A percentile compares a stretch with the other conserved stretches of the same genome.
Evolutionary conservation across 2,888 invertebrate species (phyloP).

Genomic region (Athetis lepigone): DNA sequence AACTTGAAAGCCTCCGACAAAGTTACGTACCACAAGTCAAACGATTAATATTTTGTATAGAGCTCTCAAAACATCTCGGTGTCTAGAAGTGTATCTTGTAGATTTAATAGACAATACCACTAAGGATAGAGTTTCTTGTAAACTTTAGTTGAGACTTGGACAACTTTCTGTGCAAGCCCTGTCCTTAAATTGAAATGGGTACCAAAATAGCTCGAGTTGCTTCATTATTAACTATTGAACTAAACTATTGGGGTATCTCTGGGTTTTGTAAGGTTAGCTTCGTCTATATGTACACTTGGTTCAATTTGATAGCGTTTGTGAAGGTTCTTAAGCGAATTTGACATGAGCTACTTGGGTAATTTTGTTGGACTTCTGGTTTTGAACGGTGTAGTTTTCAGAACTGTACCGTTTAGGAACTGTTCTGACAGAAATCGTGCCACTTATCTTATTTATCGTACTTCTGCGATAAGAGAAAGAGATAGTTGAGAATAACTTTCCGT

Average conservation of each 20-base stretch:
- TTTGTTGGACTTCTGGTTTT: slow-evolving; percentile 5
- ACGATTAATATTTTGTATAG: slow-evolving; percentile 72
- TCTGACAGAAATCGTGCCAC: too few relatives aligned
- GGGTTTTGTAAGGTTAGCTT: slow-evolving; percentile 56
- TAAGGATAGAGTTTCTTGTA: slow-evolving; percentile 85
- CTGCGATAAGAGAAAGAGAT: too few relatives aligned
- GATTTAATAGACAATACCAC: slow-evolving; percentile 87
- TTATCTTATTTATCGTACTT: too few relatives aligned
- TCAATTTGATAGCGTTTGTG: slow-evolving; percentile 33
- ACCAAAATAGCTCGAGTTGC: slow-evolving; percentile 82
- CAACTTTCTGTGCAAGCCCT: slow-evolving; percentile 84
- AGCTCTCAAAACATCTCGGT: slow-evolving; percentile 75
- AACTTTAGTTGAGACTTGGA: slow-evolving; percentile 82
- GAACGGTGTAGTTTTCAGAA: background rate
- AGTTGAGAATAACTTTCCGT: too few relatives aligned
- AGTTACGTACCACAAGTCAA: slow-evolving; percentile 63
- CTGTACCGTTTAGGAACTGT: too few relatives aligned
- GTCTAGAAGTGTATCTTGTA: slow-evolving; percentile 81
- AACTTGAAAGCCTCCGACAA: slow-evolving; percentile 25
- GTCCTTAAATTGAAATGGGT: slow-evolving; percentile 88
- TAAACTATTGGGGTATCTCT: slow-evolving; percentile 68
- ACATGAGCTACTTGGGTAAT: slow-evolving; percentile 14
- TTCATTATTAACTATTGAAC: slow-evolving; percentile 81
- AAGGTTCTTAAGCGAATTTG: slow-evolving; percentile 28
- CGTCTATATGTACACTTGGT: slow-evolving; percentile 28